Evolutionary conservation across 2,888 invertebrate species (phyloP).

Genomic region (Geotrupes spiniger): DNA sequence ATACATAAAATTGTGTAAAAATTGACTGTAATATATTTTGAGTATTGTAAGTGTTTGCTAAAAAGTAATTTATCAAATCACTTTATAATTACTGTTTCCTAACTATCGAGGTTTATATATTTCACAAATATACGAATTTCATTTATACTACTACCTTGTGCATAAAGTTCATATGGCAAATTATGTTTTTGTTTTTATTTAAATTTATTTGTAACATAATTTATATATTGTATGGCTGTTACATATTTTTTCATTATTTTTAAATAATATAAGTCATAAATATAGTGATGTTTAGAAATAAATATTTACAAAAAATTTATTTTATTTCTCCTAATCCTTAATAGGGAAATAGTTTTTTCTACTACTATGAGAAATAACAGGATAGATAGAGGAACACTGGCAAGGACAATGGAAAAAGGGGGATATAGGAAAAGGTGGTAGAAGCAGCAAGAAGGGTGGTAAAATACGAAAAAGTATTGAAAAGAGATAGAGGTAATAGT

Average conservation of each 20-base stretch:
- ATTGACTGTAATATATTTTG: constrained; percentile 23
- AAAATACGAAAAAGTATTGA: too few relatives aligned
- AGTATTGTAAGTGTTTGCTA: constrained; percentile 23
- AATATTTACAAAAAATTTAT: constrained; percentile 25
- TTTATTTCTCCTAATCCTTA: too few relatives aligned
- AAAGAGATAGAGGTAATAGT: too few relatives aligned
- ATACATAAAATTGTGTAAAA: constrained; percentile 18
- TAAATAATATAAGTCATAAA: constrained; percentile 45
- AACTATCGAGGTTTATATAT: constrained; percentile 17
- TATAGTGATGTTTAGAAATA: constrained; percentile 48
- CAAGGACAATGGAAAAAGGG: too few relatives aligned
- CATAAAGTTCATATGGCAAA: constrained; percentile 19
- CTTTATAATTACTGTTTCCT: constrained; percentile 14
- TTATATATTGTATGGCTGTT: constrained; percentile 49
- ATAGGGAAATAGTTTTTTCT: too few relatives aligned
- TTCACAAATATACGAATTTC: constrained; percentile 15
- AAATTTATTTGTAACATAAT: constrained; percentile 39
- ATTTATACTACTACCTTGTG: constrained; percentile 13
- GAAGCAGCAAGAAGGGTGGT: too few relatives aligned
- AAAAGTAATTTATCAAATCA: constrained; percentile 9
- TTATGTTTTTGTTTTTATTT: constrained; percentile 25
- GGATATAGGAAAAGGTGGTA: too few relatives aligned
- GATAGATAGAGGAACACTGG: too few relatives aligned
- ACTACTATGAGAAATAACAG: too few relatives aligned
- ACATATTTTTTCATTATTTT: constrained; percentile 49